Percentiles rank a stretch among this genome's conserved stretches.
phyloP scores from a whole-genome alignment of 1,140 invertebrate genomes.

The Cherax quadricarinatus region DNA sequence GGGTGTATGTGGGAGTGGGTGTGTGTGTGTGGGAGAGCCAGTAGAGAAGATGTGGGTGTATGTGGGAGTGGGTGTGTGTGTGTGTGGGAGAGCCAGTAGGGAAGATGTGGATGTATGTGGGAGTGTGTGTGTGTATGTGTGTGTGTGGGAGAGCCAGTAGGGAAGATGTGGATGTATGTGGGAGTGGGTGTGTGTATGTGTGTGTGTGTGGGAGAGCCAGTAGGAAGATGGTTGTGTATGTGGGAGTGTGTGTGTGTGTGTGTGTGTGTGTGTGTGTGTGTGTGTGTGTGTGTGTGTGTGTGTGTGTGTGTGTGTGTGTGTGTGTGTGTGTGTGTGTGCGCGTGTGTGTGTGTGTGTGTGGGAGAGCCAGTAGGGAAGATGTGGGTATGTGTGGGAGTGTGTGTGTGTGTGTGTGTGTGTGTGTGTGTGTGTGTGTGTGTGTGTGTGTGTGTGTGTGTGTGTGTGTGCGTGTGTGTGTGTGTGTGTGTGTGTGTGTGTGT shows the following conservation, averaged over 20 bases:
- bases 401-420: not conserved
- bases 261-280: slow-evolving; percentile 4
- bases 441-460: slow-evolving; percentile 34
- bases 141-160: too few species aligned
- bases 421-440: not conserved
- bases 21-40: too few species aligned
- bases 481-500: not conserved
- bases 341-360: slow-evolving; percentile 19
- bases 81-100: too few species aligned
- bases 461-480: slow-evolving; percentile 22
- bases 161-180: too few species aligned
- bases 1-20: too few species aligned
- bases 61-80: too few species aligned
- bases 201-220: too few species aligned
- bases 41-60: too few species aligned
- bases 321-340: slow-evolving; percentile 22
- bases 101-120: too few species aligned
- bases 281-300: slow-evolving; percentile 28
- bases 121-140: too few species aligned
- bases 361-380: not conserved
- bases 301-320: slow-evolving; percentile 23
- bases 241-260: not conserved
- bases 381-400: slow-evolving; percentile 2
- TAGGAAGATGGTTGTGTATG: too few species aligned
- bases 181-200: too few species aligned